phyloP scores from a whole-genome alignment of 2,113 vertebrate genomes.

The Heterotis niloticus region DNA sequence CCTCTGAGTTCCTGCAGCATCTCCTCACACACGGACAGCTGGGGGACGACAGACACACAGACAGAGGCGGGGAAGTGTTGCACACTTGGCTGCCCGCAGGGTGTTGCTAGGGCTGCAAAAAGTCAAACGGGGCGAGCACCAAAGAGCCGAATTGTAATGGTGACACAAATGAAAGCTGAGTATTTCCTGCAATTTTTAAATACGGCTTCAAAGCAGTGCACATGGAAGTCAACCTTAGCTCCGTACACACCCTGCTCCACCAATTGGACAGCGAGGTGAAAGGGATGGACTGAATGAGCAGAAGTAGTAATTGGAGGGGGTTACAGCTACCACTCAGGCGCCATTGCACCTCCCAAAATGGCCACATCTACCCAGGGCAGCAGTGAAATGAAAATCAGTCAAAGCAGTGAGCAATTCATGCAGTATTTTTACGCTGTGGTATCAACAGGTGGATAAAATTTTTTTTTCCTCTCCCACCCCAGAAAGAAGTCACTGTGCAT shows the following conservation, averaged over 20 bases:
- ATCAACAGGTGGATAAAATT: background rate
- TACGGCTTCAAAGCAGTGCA: background rate
- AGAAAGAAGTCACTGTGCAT: slow-evolving; percentile 53
- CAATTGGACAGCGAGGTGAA: background rate
- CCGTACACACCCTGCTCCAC: background rate
- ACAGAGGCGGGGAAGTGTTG: slow-evolving; percentile 18
- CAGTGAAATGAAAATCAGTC: background rate
- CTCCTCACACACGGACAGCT: slow-evolving; percentile 94
- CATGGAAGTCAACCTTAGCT: too few relatives aligned
- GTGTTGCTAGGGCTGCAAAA: too few relatives aligned
- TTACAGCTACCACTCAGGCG: background rate
- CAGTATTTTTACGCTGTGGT: too few relatives aligned
- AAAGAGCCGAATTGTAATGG: background rate
- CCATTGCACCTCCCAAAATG: background rate
- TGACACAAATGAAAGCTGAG: background rate
- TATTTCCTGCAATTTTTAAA: background rate
- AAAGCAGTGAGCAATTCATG: too few relatives aligned
- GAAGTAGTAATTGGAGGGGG: background rate
- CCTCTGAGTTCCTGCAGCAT: slow-evolving; percentile 90
- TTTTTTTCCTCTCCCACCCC: slow-evolving; percentile 1
- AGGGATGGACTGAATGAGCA: background rate
- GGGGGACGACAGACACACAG: slow-evolving; percentile 6
- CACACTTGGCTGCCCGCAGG: background rate
- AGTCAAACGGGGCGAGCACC: too few relatives aligned
- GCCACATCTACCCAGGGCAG: background rate